These are phyloP conservation scores for Ivindomyrus marchei DNA, from an alignment of 2,113 vertebrate genomes.

Conservation along the genomic window DNA sequence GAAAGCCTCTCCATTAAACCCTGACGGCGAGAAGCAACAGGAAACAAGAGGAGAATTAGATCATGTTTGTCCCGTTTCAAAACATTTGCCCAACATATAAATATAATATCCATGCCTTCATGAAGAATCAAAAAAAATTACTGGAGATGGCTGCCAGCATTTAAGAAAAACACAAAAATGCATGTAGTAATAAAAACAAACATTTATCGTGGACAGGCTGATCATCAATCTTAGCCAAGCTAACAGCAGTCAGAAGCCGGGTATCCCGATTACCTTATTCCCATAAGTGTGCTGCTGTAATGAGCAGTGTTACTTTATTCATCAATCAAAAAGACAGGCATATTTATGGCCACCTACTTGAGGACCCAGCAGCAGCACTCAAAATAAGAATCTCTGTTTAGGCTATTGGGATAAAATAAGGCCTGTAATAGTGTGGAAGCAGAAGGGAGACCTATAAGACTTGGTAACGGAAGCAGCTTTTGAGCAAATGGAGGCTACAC, in stretches of 20 bases:
- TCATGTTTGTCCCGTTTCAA: not conserved
- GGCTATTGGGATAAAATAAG: not conserved
- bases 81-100: not conserved
- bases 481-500: not conserved
- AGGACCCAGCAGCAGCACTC: not conserved
- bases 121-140: not conserved
- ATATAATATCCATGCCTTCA: not conserved
- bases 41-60: not conserved
- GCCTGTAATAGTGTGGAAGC: not conserved
- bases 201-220: not conserved
- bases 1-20: constrained; percentile 88
- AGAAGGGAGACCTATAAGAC: not conserved
- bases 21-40: constrained; percentile 34
- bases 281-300: not conserved
- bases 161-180: not conserved
- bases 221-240: not conserved
- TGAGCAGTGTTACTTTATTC: not conserved
- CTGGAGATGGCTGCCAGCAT: not conserved
- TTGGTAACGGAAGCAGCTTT: not conserved
- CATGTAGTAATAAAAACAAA: not conserved
- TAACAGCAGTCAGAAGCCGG: not conserved
- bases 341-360: not conserved
- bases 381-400: not conserved
- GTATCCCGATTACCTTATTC: not conserved
- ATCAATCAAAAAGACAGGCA: not conserved